Base-by-base conservation (phyloP, 2,113 vertebrate species). In the Heterochromis multidens region DNA sequence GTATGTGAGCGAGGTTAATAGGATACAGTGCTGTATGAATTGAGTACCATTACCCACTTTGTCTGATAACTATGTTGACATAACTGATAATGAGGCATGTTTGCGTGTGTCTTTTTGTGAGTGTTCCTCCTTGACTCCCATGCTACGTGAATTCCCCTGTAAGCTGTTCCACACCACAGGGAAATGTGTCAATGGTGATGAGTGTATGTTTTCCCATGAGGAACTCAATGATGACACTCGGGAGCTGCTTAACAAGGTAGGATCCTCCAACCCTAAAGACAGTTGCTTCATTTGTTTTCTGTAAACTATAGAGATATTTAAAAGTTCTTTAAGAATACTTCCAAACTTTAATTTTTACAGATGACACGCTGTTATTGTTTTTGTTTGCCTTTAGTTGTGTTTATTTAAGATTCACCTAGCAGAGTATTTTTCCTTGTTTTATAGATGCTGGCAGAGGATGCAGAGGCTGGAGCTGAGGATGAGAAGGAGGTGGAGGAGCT, bases 121-220 rank as follows among this genome's bases (percentile, higher is more conserved):
- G 40, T 46, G 77, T 92, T 87, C 6, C 3, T 84, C 97, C 97
- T 98, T 98, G 94, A 98, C 85, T 61, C 52, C 8, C 0, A 1
- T 13, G 4, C 0, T 56, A 99, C 97, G 97, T 63, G 98, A 99
- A 62, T 99, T 99, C 57, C 98, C 98, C 0, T 99, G 98, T 89
- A 99, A 99, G 95, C 91, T 99, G 5, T 99, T 97, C 90, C 98
- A 99, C 91, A 99, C 98, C 5, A 99, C 98, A 0, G 98, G 98
- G n/a, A 98, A 97, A 89, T 99, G 98, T 63, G 97, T 99, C 89
- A 99, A 99, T 1, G 97, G 97, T 0, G 98, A 99, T 0, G 98
- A 99, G 88, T 99, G 98, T 82, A 99, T 99, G 98, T 99, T 99
- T 80, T 99, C 98, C 7, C 98, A 99, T 0, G 97, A 98, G 0